Evolutionary conservation across 2,888 invertebrate genomes (phyloP), one percentile per base, ranked within the genome.

Genomic region (Drosophila mayaguana): DNA sequence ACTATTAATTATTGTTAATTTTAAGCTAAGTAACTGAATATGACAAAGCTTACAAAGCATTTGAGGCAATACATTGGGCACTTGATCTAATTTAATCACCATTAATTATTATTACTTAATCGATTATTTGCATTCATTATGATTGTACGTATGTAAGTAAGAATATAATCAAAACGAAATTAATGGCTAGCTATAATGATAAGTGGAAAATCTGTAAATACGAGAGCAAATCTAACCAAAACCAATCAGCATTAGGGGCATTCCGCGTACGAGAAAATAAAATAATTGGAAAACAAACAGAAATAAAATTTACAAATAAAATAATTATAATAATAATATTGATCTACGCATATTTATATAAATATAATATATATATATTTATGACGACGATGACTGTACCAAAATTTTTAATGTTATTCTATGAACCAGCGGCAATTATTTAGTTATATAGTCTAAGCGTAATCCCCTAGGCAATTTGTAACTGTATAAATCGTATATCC

Each of bases 11-110:
- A 28, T n/a, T n/a, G 38, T 46, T 80, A 63, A 69, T 70, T 79
- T 89, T 70, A 74, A 74, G 50, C 75, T 84, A 81, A 84, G 70
- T 88, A 84, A 80, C 50, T 77, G 71, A 87, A 89, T 82, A 81
- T 78, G 77, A 65, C 78, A 88, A 80, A 80, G 88, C 88, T 88
- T 88, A 78, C 90, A 88, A 88, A 88, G 88, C 88, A 89, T 84
- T 83, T 82, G 85, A 89, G 89, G 90, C 86, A 86, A 89, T 90
- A 89, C 73, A 71, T 66, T 43, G 48, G 70, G 59, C 48, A 67
- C 61, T 53, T 67, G 60, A 56, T 53, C 42, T 57, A 53, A 55
- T 36, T 46, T 65, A 69, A 69, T 68, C 61, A 53, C 62, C 11
- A 62, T 61, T 36, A 14, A 45, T 40, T 38, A 38, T 38, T 40